These are phyloP conservation scores for Noturus placidus DNA, from an alignment of 2,113 vertebrate genomes.

Conservation along the genomic window DNA sequence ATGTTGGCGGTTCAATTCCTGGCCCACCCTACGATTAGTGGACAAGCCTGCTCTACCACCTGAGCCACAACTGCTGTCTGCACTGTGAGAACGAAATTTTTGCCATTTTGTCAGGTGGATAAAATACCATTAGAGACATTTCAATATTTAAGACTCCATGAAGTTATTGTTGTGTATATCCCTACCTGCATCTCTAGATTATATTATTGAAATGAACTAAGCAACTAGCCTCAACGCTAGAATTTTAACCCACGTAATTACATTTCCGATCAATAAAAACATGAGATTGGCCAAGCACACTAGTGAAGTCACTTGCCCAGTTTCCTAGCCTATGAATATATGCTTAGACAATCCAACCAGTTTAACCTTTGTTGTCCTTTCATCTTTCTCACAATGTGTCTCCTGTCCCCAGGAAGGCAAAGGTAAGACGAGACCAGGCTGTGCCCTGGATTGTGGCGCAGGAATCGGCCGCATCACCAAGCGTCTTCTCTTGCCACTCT, in stretches of 20 bases:
- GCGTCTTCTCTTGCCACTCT: constrained; percentile 87
- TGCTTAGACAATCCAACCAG: background rate
- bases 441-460: constrained; percentile 91
- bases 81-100: background rate
- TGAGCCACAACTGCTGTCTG: too few relatives aligned
- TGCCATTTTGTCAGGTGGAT: background rate
- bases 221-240: background rate
- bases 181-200: background rate
- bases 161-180: background rate
- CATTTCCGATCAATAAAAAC: background rate
- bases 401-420: constrained; percentile 76
- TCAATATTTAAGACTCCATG: background rate
- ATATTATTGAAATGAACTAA: background rate
- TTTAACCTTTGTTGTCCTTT: background rate
- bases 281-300: too few relatives aligned
- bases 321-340: background rate
- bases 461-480: constrained; percentile 96
- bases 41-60: too few relatives aligned
- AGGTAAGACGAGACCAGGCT: constrained; percentile 75
- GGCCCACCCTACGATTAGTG: too few relatives aligned
- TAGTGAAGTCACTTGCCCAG: background rate
- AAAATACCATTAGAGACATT: background rate
- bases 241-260: background rate
- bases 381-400: background rate
- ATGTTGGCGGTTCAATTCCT: too few relatives aligned